Conservation (phyloP, 2,888 invertebrate species). For the Cylloceria caligata region DNA sequence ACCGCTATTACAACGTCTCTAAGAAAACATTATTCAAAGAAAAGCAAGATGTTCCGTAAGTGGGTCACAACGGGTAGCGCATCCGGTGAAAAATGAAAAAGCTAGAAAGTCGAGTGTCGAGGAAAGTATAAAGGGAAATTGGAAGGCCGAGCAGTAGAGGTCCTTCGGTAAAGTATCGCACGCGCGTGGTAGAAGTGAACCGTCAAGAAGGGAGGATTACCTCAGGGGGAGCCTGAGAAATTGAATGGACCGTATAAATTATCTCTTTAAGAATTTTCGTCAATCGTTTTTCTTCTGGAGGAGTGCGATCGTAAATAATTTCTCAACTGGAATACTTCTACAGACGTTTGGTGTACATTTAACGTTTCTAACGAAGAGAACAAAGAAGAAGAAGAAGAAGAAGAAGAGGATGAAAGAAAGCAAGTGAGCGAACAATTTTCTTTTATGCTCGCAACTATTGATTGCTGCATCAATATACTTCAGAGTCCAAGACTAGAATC, state of each 20-base stretch:
- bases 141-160: conserved; percentile 44
- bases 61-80: conserved; percentile 48
- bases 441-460: conserved; percentile 24
- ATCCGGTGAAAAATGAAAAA: conserved; percentile 65
- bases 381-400: conserved; percentile 22
- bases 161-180: conserved; percentile 69
- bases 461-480: conserved; percentile 22
- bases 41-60: conserved; percentile 44
- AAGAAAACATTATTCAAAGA: conserved; percentile 19
- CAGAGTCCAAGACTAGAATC: conserved; percentile 12
- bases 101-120: conserved; percentile 58
- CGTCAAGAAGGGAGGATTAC: conserved; percentile 50
- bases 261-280: conserved; percentile 75
- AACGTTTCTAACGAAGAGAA: conserved; percentile 18
- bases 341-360: conserved; percentile 41
- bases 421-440: conserved; percentile 62
- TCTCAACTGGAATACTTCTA: conserved; percentile 53
- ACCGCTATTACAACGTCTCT: conserved; percentile 3
- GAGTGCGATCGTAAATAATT: conserved; percentile 74
- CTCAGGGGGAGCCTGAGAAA: conserved; percentile 45
- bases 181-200: conserved; percentile 50
- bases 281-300: conserved; percentile 60
- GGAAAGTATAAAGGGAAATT: conserved; percentile 43
- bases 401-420: conserved; percentile 46
- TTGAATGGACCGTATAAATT: conserved; percentile 75